phyloP scores from a whole-genome alignment of 1,140 invertebrate species.

The Dreissena polymorpha region DNA sequence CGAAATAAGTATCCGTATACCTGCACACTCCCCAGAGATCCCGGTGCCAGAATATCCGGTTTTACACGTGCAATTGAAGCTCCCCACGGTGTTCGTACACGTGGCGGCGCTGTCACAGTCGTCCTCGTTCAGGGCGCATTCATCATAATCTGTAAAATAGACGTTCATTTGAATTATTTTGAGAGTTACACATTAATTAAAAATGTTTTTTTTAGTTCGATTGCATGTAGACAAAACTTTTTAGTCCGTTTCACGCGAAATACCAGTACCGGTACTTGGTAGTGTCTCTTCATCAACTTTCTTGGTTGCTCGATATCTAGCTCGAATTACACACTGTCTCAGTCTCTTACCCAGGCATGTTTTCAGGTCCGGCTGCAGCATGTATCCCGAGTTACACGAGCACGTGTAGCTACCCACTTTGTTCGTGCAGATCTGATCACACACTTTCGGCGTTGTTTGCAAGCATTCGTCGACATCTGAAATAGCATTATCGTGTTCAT shows the following conservation, averaged over 20 bases:
- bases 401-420: slow-evolving; percentile 88
- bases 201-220: too few species aligned
- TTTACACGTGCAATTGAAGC: slow-evolving; percentile 84
- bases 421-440: slow-evolving; percentile 82
- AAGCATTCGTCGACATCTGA: slow-evolving; percentile 84
- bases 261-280: too few species aligned
- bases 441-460: slow-evolving; percentile 30
- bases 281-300: too few species aligned
- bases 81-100: slow-evolving; percentile 92
- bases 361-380: slow-evolving; percentile 25
- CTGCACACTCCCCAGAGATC: slow-evolving; percentile 30
- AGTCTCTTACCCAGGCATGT: slow-evolving; percentile 52
- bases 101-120: slow-evolving; percentile 54
- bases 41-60: slow-evolving; percentile 44
- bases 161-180: too few species aligned
- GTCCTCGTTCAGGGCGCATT: slow-evolving; percentile 51
- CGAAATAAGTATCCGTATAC: neutral
- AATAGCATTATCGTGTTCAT: neutral
- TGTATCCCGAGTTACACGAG: slow-evolving; percentile 87
- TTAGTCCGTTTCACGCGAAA: too few species aligned
- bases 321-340: too few species aligned
- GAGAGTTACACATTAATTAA: too few species aligned
- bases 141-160: slow-evolving; percentile 57
- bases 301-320: too few species aligned
- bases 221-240: too few species aligned